phyloP scores from a whole-genome alignment of 2,888 invertebrate species.

The Tetragonisca angustula region DNA sequence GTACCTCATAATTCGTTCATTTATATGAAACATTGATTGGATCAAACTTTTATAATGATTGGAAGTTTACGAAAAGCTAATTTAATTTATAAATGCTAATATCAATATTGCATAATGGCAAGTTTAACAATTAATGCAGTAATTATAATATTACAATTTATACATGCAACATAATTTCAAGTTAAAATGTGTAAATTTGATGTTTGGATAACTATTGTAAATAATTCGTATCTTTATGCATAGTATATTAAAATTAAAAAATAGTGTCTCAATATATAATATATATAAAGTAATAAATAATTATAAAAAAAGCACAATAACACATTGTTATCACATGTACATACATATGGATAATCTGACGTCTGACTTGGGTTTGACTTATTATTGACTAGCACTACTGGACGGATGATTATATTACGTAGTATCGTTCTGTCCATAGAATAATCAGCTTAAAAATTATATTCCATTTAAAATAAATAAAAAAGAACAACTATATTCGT shows the following conservation, averaged over 20 bases:
- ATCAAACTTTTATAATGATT: too few species aligned
- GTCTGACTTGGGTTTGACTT: neutral
- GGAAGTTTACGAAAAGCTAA: too few species aligned
- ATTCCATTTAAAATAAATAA: neutral
- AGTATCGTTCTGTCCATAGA: neutral
- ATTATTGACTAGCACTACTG: neutral
- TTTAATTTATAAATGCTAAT: too few species aligned
- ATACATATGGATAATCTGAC: neutral
- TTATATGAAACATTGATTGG: too few species aligned
- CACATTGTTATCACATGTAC: neutral
- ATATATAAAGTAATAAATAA: neutral
- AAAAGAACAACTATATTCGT: too few species aligned
- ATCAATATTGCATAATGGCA: too few species aligned
- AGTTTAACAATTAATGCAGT: too few species aligned
- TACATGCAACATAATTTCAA: too few species aligned
- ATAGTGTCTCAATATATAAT: neutral
- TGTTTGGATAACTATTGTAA: neutral
- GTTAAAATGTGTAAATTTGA: too few species aligned
- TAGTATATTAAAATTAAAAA: too few species aligned
- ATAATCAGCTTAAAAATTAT: neutral
- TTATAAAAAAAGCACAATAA: neutral
- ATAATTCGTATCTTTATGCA: neutral
- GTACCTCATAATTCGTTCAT: too few species aligned
- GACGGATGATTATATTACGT: neutral
- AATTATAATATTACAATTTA: too few species aligned